Evolutionary conservation across 2,113 vertebrate genomes (phyloP), one percentile per base, ranked within the genome.

Genomic region (Gopherus flavomarginatus): DNA sequence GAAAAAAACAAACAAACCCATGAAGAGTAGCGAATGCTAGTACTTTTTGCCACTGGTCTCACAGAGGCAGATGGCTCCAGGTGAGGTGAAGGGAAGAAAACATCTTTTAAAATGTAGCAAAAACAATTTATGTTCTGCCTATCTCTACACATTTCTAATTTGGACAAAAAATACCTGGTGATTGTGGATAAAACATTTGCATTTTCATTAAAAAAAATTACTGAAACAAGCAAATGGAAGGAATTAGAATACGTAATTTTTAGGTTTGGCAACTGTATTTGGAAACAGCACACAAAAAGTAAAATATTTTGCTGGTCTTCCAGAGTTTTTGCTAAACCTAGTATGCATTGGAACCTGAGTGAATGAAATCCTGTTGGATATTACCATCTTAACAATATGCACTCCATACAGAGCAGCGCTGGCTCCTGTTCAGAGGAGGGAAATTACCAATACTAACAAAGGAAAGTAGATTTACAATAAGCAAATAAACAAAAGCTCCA

Each of bases 311-410:
- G 50, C 86, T 80, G 89, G 94, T 88, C 91, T 97, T 98, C 86
- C 96, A 97, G 91, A 89, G 56, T 94, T 97, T 96, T 93, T 95
- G 93, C 96, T 97, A 97, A 96, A 96, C 98, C 97, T 98, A 98
- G 98, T 97, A 95, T 98, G 97, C 98, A 98, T 97, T 98, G 97
- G 98, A 98, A 98, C 97, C 97, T 97, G 97, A 96, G 97, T 98
- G 95, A 98, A 95, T 96, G 86, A 92, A 96, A 97, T 96, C 85
- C 92, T 96, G 96, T 95, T 95, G 97, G 96, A 97, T 97, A 97
- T 97, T 89, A 96, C 94, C 95, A 77, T 97, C 96, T 98, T 96
- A 98, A 98, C 93, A 96, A 97, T 96, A 97, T 98, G 97, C 95
- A 98, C 94, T 98, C 95, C 93, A 96, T 94, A 98, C 77, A 91